A percentile compares a stretch with the other conserved stretches of the same genome.
These are phyloP conservation scores for Emys orbicularis DNA, from an alignment of 2,797 vertebrate species.

Conservation along the genomic window DNA sequence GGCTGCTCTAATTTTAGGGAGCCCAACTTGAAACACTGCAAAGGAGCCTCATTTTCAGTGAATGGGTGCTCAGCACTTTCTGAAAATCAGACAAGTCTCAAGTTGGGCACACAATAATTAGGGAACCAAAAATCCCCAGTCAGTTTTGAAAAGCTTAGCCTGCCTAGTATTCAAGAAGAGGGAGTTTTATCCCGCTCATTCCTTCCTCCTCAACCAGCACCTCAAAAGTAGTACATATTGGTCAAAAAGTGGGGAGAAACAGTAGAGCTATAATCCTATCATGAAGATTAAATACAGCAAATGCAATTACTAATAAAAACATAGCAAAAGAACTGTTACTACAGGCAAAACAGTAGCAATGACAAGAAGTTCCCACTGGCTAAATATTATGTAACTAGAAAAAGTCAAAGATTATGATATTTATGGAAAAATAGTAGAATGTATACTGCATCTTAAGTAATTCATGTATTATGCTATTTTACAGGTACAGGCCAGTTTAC, in stretches of 20 bases:
- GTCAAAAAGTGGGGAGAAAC: not conserved
- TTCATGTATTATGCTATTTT: not conserved
- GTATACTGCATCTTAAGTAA: not conserved
- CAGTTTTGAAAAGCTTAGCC: not conserved
- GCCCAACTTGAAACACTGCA: not conserved
- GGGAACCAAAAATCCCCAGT: not conserved
- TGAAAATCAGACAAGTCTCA: not conserved
- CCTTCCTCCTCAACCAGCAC: not conserved
- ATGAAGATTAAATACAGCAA: not conserved
- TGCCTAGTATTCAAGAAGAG: not conserved
- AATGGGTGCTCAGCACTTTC: not conserved
- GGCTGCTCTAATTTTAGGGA: not conserved
- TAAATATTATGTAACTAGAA: not conserved
- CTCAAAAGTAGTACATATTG: not conserved
- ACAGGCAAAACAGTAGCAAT: not conserved
- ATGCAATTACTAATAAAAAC: not conserved
- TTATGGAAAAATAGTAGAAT: not conserved
- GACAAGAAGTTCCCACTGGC: not conserved
- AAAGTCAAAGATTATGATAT: not conserved
- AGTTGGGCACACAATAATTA: not conserved
- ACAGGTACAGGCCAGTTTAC: not conserved
- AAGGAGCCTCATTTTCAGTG: not conserved
- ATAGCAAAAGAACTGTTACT: not conserved
- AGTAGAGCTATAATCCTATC: not conserved
- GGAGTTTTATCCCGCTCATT: not conserved